These are phyloP conservation scores for Hydriomena furcata DNA, from an alignment of 2,888 invertebrate genomes.

Conservation along the genomic window DNA sequence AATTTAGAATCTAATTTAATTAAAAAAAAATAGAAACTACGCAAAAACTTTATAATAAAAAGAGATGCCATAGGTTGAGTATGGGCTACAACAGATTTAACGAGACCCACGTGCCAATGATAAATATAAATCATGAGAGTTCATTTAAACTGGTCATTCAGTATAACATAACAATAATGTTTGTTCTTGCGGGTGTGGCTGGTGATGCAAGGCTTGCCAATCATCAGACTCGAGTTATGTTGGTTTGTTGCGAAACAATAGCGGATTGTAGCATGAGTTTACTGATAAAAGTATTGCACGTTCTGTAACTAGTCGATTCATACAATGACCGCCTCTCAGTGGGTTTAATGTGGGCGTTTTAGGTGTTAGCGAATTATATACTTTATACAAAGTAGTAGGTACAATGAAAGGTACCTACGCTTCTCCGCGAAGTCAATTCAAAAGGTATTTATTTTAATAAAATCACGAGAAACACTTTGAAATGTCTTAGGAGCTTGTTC, in stretches of 20 bases:
- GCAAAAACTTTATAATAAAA: neutral
- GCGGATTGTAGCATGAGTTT: neutral
- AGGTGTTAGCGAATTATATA: no score
- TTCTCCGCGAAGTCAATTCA: no score
- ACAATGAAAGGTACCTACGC: no score
- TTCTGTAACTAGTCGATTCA: no score
- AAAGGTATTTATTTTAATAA: no score
- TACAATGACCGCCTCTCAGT: no score
- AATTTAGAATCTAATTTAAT: no score
- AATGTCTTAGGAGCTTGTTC: no score
- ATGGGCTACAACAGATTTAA: slow-evolving; percentile 8
- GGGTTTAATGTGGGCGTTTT: no score
- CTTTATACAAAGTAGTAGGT: no score
- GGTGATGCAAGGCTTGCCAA: slow-evolving; percentile 45
- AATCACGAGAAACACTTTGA: no score
- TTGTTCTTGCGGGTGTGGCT: slow-evolving; percentile 39
- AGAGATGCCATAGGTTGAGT: slow-evolving; percentile 7
- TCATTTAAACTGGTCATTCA: slow-evolving; percentile 31
- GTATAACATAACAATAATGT: slow-evolving; percentile 40
- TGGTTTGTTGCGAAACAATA: slow-evolving; percentile 24
- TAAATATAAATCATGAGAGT: slow-evolving; percentile 3
- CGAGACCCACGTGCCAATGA: slow-evolving; percentile 18
- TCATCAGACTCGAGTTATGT: slow-evolving; percentile 33
- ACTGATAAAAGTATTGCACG: neutral
- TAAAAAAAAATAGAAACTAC: no score